Conservation (phyloP, 2,797 vertebrate species). For the Dendrocincla fuliginosa region DNA sequence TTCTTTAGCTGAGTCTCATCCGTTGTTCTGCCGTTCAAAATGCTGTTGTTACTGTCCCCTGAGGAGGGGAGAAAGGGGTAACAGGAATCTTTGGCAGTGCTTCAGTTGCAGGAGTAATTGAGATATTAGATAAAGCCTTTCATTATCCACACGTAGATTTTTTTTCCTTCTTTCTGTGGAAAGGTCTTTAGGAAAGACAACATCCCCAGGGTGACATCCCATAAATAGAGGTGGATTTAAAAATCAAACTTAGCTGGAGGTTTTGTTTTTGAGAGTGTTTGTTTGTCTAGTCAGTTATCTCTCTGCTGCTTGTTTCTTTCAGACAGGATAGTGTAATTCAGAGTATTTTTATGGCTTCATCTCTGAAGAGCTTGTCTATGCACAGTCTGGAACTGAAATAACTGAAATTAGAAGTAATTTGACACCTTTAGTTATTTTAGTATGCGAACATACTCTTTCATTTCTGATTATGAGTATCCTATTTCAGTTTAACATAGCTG, state of each 20-base stretch:
- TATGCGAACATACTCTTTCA: constrained; percentile 42
- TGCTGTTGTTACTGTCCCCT: constrained; percentile 36
- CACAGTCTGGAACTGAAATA: constrained; percentile 50
- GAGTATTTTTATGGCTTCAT: constrained; percentile 30
- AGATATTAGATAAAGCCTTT: constrained; percentile 44
- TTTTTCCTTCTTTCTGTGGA: neutral
- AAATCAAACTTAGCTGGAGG: constrained; percentile 18
- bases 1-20: constrained; percentile 46
- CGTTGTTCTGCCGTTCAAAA: constrained; percentile 51
- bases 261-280: neutral
- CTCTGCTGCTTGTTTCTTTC: constrained; percentile 20
- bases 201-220: neutral
- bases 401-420: constrained; percentile 56
- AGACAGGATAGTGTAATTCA: neutral
- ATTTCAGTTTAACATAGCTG: constrained; percentile 53
- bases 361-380: constrained; percentile 17
- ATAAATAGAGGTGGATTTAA: constrained; percentile 45
- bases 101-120: constrained; percentile 45
- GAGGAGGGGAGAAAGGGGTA: neutral
- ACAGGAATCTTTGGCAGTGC: constrained; percentile 17
- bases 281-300: constrained; percentile 28
- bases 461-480: constrained; percentile 65
- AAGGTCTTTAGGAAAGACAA: constrained; percentile 38
- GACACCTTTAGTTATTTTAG: constrained; percentile 57
- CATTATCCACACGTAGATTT: neutral